Base-by-base conservation (phyloP, 2,113 vertebrate genomes). In the Brachypteracias leptosomus region DNA sequence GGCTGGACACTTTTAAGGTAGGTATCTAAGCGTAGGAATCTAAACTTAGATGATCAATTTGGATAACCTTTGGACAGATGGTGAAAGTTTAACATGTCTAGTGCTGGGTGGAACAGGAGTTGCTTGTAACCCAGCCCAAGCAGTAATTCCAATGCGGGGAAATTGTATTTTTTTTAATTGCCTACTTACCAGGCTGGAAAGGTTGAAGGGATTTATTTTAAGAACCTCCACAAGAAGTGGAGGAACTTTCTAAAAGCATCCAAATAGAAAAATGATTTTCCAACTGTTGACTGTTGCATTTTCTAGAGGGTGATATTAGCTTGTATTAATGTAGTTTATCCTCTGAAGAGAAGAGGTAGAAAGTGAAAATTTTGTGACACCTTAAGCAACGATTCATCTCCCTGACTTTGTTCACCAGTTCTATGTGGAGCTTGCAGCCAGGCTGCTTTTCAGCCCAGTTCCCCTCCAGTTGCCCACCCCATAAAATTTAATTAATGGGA, bases 161-260 rank as follows among this genome's bases (percentile, higher is more conserved):
- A 96, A 49, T 71, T 58, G 49, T 87, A 2, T 79, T 68, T 94
- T 68, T 94, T 83, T 75, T 94, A 90, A 89, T 82, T 89, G 79
- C 90, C 3, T 84, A 10, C 83, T 94, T 95, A 77, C 47, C 93
- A 95, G 83, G 79, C 79, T 92, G 85, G 15, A 92, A 93, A 90
- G 86, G 93, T 85, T 95, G 88, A 73, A 94, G 61, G 18, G 65
- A 72, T 95, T 95, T 94, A 93, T 95, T 95, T 95, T 92, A 88
- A 96, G 93, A 86, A 77, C n/a, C 46, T 80, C 3, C 68, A 71
- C 20, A 8, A 73, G 17, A 38, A 92, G 4, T 9, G 7, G n/a
- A 68, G 44, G 52, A 78, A 85, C 65, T 81, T 92, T 67, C 46
- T 65, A 36, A 68, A 72, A 85, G 80, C 55, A 51, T 92, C 72